These are phyloP conservation scores for Trichogramma pretiosum DNA, from an alignment of 1,140 invertebrate species.

Conservation along the genomic window DNA sequence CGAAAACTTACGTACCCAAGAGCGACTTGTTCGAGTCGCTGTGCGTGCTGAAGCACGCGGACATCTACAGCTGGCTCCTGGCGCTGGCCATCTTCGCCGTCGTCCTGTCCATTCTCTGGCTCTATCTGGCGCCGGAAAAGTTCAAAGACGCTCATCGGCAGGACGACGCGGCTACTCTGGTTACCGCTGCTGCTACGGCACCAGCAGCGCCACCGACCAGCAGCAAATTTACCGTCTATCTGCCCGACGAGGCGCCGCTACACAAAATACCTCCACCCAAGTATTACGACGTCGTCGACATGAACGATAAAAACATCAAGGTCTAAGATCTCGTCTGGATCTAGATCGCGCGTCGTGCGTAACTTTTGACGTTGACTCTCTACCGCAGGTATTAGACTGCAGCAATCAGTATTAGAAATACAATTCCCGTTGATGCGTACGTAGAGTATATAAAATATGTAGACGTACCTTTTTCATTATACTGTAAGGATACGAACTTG, in stretches of 20 bases:
- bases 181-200: too few species aligned
- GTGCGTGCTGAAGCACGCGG: too few species aligned
- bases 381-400: too few species aligned
- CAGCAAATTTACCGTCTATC: constrained; percentile 22
- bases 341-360: too few species aligned
- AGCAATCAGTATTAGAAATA: too few species aligned
- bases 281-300: constrained; percentile 22
- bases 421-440: too few species aligned
- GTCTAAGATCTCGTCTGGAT: constrained; percentile 14
- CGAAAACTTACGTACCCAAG: too few species aligned
- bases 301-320: constrained; percentile 18
- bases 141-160: constrained; percentile 14
- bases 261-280: constrained; percentile 30
- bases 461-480: too few species aligned
- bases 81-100: constrained; percentile 39
- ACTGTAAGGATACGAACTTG: too few species aligned
- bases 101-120: constrained; percentile 45
- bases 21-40: too few species aligned
- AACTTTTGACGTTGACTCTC: too few species aligned
- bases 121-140: constrained; percentile 40
- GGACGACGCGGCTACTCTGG: constrained; percentile 18
- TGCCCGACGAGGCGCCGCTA: constrained; percentile 27
- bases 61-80: constrained; percentile 45
- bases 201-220: constrained; percentile 19
- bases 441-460: too few species aligned